Base-by-base conservation (phyloP, 2,113 vertebrate species). In the Monopterus albus region DNA sequence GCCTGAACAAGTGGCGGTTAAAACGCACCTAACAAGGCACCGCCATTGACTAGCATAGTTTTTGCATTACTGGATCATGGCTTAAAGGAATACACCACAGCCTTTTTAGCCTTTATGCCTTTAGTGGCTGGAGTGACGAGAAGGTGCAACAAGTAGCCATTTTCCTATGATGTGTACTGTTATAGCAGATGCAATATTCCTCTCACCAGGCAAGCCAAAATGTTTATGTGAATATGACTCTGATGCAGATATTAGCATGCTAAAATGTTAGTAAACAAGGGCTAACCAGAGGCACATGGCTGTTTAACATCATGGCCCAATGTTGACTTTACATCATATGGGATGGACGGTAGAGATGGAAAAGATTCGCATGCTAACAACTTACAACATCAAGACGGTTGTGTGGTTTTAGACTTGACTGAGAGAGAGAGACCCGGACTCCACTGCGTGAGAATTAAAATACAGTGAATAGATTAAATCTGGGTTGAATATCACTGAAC, bases 1-100 rank as follows among this genome's bases (percentile, higher is more conserved):
- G 75, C 78, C 76, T 55, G 67, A 78, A 78, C 51, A 68, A 42
- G 51, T 51, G 74, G 75, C 36, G 45, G 53, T 43, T 57, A 13
- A 68, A 77, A 72, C 65, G 45, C 42, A 60, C 63, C 64, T 14
- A 18, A 67, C 57, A 75, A 85, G 76, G 78, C 82, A 82, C 81
- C 81, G 52, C 61, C 72, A 59, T 59, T 83, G 58, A 78, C 69
- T 36, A 85, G 62, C 78, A 83, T 72, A 51, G 51, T 86, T 90
- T 91, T 88, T 90, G 87, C 88, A 87, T 91, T 79, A 82, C 85
- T 89, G 87, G 77, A 69, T 89, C 68, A 78, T 79, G 62, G 59
- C 64, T 72, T 57, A 85, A 75, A 80, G 69, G 62, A 86, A 82
- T 59, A 57, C 56, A 66, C 76, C 70, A 64, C 84, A 79, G 12